Percentiles rank a stretch among this genome's conserved stretches.
phyloP scores from a whole-genome alignment of 1,140 invertebrate species.

The Diorhabda elongata region DNA sequence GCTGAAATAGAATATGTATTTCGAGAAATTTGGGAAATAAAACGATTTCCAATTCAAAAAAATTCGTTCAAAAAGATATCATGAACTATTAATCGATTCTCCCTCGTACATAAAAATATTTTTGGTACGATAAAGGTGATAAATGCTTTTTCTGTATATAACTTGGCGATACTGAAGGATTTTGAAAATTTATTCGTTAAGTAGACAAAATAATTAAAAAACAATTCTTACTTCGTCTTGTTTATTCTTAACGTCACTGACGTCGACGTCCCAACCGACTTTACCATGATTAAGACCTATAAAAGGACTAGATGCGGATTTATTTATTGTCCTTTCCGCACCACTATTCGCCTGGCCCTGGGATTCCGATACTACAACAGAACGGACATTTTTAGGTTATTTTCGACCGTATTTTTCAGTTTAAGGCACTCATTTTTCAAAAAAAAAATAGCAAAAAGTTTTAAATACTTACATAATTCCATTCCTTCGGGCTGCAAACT shows the following conservation, averaged over 20 bases:
- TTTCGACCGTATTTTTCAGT: no score
- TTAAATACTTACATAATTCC: conserved; percentile 66
- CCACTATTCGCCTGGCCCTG: conserved; percentile 47
- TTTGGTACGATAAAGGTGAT: no score
- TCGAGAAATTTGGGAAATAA: neutral
- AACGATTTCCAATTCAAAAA: neutral
- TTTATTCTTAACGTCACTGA: conserved; percentile 53
- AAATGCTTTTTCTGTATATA: no score
- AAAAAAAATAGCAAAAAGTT: neutral
- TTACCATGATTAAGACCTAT: conserved; percentile 47
- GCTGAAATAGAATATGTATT: conserved; percentile 5
- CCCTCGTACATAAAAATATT: neutral
- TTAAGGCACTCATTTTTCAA: no score
- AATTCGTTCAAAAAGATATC: neutral
- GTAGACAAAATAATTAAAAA: no score
- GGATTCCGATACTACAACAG: conserved; percentile 51
- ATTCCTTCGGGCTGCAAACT: conserved; percentile 84
- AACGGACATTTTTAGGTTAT: no score
- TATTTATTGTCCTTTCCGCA: conserved; percentile 34
- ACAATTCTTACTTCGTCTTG: conserved; percentile 55
- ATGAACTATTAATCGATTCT: neutral
- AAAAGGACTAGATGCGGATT: conserved; percentile 45
- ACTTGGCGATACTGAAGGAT: no score
- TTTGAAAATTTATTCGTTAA: no score
- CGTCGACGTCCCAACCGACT: conserved; percentile 54